Evolutionary conservation across 2,113 vertebrate genomes (phyloP), one percentile per base, ranked within the genome.

Genomic region (Dicerorhinus sumatrensis): DNA sequence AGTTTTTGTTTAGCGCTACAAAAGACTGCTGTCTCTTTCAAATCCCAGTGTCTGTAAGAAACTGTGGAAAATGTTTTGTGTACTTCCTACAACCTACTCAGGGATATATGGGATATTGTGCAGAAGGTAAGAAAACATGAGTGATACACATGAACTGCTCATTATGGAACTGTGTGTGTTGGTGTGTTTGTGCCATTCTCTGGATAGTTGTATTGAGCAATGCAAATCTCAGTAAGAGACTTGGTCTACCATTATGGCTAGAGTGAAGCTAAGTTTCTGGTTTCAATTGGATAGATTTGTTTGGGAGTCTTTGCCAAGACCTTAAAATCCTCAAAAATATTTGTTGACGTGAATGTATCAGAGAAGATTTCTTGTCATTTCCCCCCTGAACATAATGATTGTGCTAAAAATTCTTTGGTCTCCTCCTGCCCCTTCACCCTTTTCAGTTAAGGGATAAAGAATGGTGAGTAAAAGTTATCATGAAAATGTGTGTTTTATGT

Each of bases 91-190:
- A 99, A 93, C 99, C 99, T 36, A 99, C 99, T 0, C 99, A 99
- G 97, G 99, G 99, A 58, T 99, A 99, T 96, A 99, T 99, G 99
- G 99, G 99, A 3, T 99, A 99, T 97, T 99, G 99, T 88, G 99
- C 99, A 91, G 98, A 99, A 98, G 99, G 99, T 99, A 98, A 98
- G 98, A 79, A 97, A 93, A 27, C 1, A 11, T 42, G 5, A 90
- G 13, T 29, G 90, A 8, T 70, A 10, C 27, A 48, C 3, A 13
- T 25, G 7, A 73, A 86, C 46, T 10, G 0, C 31, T 51, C 48
- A 62, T 48, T 2, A 0, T 46, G 2, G 56, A 29, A 89, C 21
- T 72, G 10, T 88, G 3, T 62, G 16, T 14, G 1, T 42, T 20
- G 14, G 1, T 16, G 6, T 60, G 9, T 88, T 79, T 58, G 60